A percentile compares a stretch with the other conserved stretches of the same genome.
Conservation (phyloP, 2,113 vertebrate species). For the Furnarius figulus region DNA sequence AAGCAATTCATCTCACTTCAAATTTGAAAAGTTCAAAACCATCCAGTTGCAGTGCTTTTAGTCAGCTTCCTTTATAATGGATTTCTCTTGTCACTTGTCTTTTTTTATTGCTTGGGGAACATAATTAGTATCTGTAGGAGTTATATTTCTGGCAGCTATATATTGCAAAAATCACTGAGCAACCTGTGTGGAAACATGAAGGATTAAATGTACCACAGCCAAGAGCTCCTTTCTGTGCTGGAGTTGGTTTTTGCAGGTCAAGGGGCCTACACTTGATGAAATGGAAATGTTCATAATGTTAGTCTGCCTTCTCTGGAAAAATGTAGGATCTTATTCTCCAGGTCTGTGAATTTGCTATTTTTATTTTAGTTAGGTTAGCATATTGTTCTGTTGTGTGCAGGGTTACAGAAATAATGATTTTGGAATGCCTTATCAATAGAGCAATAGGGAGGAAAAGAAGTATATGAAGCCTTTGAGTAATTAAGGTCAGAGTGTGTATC, state of each 20-base stretch:
- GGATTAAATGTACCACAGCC: background rate
- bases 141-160: background rate
- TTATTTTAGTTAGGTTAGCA: background rate
- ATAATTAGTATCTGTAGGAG: background rate
- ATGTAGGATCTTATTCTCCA: background rate
- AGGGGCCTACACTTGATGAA: background rate
- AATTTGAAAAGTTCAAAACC: background rate
- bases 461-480: background rate
- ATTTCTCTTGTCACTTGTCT: background rate
- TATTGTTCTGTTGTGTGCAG: background rate
- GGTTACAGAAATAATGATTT: background rate
- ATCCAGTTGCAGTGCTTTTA: background rate
- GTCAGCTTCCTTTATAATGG: background rate
- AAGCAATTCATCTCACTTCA: background rate
- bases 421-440: background rate
- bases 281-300: background rate
- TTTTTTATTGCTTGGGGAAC: background rate
- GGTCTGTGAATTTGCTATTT: background rate
- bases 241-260: background rate
- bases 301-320: background rate
- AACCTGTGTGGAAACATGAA: background rate
- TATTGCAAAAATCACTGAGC: background rate
- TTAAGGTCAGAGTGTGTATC: background rate
- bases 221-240: background rate
- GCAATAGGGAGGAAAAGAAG: background rate